phyloP scores from a whole-genome alignment of 2,797 vertebrate genomes.

The Peromyscus attwateri region DNA sequence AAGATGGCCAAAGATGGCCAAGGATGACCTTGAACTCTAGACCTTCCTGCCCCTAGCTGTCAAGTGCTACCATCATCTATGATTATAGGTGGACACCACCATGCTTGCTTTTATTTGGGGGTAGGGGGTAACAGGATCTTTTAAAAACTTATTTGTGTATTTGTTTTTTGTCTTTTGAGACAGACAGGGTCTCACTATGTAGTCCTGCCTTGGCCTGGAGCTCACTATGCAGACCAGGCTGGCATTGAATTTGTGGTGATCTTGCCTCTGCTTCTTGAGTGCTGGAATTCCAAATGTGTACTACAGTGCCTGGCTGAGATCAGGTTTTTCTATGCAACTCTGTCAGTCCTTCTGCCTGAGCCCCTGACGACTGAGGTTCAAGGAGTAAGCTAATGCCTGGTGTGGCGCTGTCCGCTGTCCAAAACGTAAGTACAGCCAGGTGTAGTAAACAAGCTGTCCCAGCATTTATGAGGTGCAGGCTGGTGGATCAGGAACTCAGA shows the following conservation, averaged over 20 bases:
- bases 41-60: background rate
- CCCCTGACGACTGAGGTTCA: background rate
- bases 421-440: background rate
- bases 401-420: slow-evolving; percentile 30
- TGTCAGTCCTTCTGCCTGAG: background rate
- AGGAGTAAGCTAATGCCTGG: background rate
- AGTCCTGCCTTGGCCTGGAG: background rate
- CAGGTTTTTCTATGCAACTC: background rate
- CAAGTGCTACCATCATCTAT: background rate
- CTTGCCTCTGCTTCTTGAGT: background rate
- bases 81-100: background rate
- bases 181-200: background rate
- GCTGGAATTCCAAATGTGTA: background rate
- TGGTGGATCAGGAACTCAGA: background rate
- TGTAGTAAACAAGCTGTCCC: background rate
- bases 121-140: background rate
- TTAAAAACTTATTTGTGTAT: background rate
- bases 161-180: background rate
- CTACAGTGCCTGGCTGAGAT: background rate
- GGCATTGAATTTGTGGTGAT: background rate
- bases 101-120: background rate
- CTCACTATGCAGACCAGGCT: background rate
- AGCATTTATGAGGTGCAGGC: background rate
- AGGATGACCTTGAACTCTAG: too few species aligned
- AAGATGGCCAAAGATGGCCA: too few species aligned